Conservation (phyloP, 1,140 invertebrate genomes). For the Drosophila prosaltans region DNA sequence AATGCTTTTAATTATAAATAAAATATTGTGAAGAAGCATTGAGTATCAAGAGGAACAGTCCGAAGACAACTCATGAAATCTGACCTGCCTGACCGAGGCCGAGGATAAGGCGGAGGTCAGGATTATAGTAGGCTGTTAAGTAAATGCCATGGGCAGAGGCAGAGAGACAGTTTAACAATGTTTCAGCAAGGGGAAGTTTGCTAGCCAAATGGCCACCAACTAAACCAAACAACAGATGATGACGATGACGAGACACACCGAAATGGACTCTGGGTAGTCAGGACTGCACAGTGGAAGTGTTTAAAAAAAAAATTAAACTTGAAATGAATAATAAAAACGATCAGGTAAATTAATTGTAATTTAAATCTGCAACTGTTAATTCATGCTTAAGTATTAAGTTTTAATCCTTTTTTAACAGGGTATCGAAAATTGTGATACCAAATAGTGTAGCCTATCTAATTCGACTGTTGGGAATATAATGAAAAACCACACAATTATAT, state of each 20-base stretch:
- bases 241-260: conserved; percentile 27
- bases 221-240: conserved; percentile 50
- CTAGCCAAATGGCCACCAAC: conserved; percentile 44
- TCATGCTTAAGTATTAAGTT: too few species aligned
- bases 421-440: too few species aligned
- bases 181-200: conserved; percentile 15
- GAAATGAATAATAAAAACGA: not conserved
- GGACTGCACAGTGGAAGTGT: not conserved
- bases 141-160: conserved; percentile 50
- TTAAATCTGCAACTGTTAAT: too few species aligned
- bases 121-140: conserved; percentile 33
- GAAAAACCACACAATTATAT: too few species aligned
- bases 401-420: too few species aligned
- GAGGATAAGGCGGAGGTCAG: conserved; percentile 15
- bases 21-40: conserved; percentile 51
- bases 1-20: conserved; percentile 58
- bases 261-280: conserved; percentile 3
- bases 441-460: too few species aligned
- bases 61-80: conserved; percentile 14
- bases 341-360: too few species aligned
- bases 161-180: conserved; percentile 13
- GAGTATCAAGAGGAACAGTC: conserved; percentile 5
- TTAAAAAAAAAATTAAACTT: too few species aligned
- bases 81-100: conserved; percentile 19
- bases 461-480: too few species aligned